Evolutionary conservation across 2,888 invertebrate species (phyloP), one percentile per base, ranked within the genome.

Genomic region (Heliconius ismenius): DNA sequence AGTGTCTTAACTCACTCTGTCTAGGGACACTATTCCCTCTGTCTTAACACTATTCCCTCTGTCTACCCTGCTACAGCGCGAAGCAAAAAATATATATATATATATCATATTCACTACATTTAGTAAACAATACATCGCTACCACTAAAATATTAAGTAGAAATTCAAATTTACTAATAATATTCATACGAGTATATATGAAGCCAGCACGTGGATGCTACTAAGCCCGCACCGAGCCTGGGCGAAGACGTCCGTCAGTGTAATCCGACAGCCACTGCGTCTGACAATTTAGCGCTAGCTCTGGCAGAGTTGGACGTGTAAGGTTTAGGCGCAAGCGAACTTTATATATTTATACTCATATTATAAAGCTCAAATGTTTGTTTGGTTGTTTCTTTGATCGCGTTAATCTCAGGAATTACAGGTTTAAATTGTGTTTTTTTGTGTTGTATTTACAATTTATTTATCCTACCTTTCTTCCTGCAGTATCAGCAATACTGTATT

Each of bases 251-350:
- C 81, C 80, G 75, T 79, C 78, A 79, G 73, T 64, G 65, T 82
- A 81, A 82, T 80, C 81, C 74, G 79, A 78, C 80, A 80, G 77
- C 54, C 63, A 76, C 79, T 81, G 81, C 79, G 78, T 58, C 82
- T 81, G 83, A 82, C 83, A 83, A 83, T 83, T 83, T 84, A 80
- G 78, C 81, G 81, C 82, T 79, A 80, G 28, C 82, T 83, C 80
- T 81, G 67, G 26, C 21, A 43, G 21, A 58, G 26, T 39, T 73
- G 9, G 36, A 73, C 62, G 62, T n/a, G 39, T 26, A 63, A 73
- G 39, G 21, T 21, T 62, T 36, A 43, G 60, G 62, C 62, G 62
- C 9, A 18, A 73, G 73, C 62, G 62, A 39, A 39, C 26, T 63
- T 60, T 39, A 21, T 24, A 58, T 15, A 62, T 26, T 11, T 39